phyloP scores from a whole-genome alignment of 2,113 vertebrate genomes.

The Periophthalmodon schlosseri region DNA sequence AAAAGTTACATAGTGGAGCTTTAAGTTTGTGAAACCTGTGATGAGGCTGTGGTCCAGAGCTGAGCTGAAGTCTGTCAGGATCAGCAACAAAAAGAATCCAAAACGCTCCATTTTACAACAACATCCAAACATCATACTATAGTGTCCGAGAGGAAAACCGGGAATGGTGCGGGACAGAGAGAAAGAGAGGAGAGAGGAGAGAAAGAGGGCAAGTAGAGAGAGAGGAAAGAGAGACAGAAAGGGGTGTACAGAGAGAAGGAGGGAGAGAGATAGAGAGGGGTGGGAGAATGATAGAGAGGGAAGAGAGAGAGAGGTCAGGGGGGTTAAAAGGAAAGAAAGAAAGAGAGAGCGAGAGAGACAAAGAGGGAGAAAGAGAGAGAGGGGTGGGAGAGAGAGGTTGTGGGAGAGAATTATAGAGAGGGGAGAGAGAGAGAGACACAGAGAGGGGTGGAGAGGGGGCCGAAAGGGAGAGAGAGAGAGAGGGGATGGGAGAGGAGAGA shows the following conservation, averaged over 20 bases:
- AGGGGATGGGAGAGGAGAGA: no score
- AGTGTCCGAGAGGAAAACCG: not conserved
- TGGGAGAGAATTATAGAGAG: no score
- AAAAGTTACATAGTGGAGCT: no score
- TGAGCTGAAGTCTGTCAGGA: not conserved
- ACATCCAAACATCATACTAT: not conserved
- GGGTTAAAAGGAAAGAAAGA: not conserved
- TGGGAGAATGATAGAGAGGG: no score
- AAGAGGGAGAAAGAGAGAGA: not conserved
- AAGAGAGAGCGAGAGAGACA: not conserved
- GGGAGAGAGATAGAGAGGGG: not conserved
- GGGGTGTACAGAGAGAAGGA: not conserved
- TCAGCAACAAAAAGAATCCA: not conserved
- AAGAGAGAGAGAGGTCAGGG: no score
- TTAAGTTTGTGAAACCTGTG: not conserved
- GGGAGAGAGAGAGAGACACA: no score
- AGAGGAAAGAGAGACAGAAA: not conserved
- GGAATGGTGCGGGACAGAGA: not conserved
- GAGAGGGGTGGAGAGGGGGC: no score
- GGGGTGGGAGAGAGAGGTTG: no score
- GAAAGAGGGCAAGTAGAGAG: not conserved
- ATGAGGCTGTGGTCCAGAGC: conserved; percentile 1
- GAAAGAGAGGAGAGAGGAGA: not conserved
- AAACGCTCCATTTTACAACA: not conserved
- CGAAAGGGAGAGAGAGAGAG: no score